Conservation (phyloP, 2,888 invertebrate species). For the Eutolmus rufibarbis region DNA sequence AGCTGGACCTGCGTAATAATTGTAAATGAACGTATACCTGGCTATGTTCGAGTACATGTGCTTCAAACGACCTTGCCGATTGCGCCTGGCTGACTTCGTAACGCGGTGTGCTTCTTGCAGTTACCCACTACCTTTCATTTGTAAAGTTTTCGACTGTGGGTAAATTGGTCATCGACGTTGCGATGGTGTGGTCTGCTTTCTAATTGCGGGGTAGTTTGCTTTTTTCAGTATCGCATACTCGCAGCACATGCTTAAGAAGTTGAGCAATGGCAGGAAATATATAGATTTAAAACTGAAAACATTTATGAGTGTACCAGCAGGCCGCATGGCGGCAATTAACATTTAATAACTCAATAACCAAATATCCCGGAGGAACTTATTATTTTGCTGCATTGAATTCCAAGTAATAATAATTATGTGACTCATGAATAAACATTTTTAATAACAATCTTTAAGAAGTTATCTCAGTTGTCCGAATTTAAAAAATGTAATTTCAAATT, state of each 20-base stretch:
- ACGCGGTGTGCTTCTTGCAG: neutral
- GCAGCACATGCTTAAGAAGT: neutral
- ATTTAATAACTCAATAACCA: neutral
- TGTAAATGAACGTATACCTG: neutral
- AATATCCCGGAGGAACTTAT: neutral
- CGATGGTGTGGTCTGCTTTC: slow-evolving; percentile 17
- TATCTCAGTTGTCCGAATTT: no score
- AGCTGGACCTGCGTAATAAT: slow-evolving; percentile 28
- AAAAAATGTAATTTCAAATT: no score
- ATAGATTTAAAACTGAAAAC: neutral
- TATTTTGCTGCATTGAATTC: neutral
- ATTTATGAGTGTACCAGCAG: neutral
- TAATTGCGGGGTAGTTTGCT: neutral
- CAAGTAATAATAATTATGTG: neutral
- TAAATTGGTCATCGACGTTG: slow-evolving; percentile 13
- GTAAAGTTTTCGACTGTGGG: neutral
- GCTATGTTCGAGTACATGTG: neutral
- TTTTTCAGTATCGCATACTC: neutral
- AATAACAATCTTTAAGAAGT: no score
- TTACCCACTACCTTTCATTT: slow-evolving; percentile 17
- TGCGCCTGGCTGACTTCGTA: slow-evolving; percentile 23
- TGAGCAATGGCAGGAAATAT: neutral
- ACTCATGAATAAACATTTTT: no score
- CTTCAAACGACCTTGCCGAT: slow-evolving; percentile 26
- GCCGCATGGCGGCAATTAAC: neutral